A percentile compares a stretch with the other conserved stretches of the same genome.
phyloP scores from a whole-genome alignment of 2,113 vertebrate genomes.

The Chionodraco myersi region DNA sequence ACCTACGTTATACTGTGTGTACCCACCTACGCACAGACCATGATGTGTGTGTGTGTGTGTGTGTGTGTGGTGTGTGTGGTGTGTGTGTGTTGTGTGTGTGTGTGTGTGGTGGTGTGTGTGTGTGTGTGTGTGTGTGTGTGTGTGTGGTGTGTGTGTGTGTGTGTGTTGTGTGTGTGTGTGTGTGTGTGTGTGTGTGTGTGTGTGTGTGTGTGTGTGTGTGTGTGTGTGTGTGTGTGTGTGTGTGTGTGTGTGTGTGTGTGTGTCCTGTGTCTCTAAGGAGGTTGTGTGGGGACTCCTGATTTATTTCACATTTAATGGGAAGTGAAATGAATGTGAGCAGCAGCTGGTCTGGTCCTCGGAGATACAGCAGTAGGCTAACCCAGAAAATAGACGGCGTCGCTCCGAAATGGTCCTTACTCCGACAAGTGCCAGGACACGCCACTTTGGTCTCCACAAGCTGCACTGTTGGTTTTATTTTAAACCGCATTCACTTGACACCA shows the following conservation, averaged over 20 bases:
- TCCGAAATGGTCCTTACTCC: constrained; percentile 56
- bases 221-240: constrained; percentile 10
- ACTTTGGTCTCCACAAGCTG: constrained; percentile 44
- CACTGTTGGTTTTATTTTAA: constrained; percentile 64
- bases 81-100: constrained; percentile 58
- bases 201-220: constrained; percentile 14
- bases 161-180: constrained; percentile 4
- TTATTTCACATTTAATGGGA: constrained; percentile 85
- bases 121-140: constrained; percentile 14
- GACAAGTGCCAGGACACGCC: constrained; percentile 49
- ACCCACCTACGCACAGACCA: too few relatives aligned
- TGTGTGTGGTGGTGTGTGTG: constrained; percentile 50
- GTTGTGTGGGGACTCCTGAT: constrained; percentile 80
- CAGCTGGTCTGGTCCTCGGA: constrained; percentile 81
- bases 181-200: constrained; percentile 19
- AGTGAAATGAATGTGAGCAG: constrained; percentile 85
- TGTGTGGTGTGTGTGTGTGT: constrained; percentile 17
- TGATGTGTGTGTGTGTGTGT: constrained; percentile 24
- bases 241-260: constrained; percentile 42
- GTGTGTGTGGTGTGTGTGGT: too few relatives aligned
- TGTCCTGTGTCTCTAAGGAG: constrained; percentile 66
- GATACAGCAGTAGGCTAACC: constrained; percentile 77
- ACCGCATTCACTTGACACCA: constrained; percentile 44
- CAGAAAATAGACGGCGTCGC: constrained; percentile 71
- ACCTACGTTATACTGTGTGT: constrained; percentile 56